These are phyloP conservation scores for Hemichromis elongatus DNA, from an alignment of 2,113 vertebrate genomes.

Conservation along the genomic window DNA sequence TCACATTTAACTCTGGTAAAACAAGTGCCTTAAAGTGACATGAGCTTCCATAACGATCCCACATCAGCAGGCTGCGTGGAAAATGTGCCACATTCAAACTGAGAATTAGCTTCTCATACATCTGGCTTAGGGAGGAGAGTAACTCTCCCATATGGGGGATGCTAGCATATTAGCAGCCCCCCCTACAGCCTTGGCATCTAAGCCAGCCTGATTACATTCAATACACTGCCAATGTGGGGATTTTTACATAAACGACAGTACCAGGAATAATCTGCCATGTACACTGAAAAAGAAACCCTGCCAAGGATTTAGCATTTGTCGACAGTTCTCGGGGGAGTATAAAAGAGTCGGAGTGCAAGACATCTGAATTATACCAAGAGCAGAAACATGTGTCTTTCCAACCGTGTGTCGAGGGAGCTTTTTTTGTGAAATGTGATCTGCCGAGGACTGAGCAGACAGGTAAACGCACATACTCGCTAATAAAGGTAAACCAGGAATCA, in stretches of 20 bases:
- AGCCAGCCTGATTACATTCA: conserved; percentile 59
- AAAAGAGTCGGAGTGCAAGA: conserved; percentile 5
- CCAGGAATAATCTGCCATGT: conserved; percentile 29
- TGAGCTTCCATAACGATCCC: conserved; percentile 10
- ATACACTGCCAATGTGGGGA: conserved; percentile 46
- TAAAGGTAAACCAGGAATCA: background rate
- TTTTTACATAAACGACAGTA: conserved; percentile 42
- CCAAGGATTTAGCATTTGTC: conserved; percentile 10
- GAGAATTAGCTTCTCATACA: conserved; percentile 30
- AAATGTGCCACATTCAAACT: conserved; percentile 30
- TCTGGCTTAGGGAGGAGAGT: conserved; percentile 19
- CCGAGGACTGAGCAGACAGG: background rate
- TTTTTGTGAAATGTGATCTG: background rate
- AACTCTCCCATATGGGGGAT: conserved; percentile 13
- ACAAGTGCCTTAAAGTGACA: conserved; percentile 41
- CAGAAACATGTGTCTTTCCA: background rate
- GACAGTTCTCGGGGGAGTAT: background rate
- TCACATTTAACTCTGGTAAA: conserved; percentile 11
- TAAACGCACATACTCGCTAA: background rate
- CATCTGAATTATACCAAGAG: background rate
- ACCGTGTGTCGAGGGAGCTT: background rate
- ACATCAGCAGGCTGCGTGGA: conserved; percentile 9
- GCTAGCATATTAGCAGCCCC: conserved; percentile 45
- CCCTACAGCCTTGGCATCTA: conserved; percentile 37
- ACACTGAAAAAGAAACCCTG: conserved; percentile 18